Evolutionary conservation across 2,888 invertebrate species (phyloP), one percentile per base, ranked within the genome.

Genomic region (Idaea biselata): DNA sequence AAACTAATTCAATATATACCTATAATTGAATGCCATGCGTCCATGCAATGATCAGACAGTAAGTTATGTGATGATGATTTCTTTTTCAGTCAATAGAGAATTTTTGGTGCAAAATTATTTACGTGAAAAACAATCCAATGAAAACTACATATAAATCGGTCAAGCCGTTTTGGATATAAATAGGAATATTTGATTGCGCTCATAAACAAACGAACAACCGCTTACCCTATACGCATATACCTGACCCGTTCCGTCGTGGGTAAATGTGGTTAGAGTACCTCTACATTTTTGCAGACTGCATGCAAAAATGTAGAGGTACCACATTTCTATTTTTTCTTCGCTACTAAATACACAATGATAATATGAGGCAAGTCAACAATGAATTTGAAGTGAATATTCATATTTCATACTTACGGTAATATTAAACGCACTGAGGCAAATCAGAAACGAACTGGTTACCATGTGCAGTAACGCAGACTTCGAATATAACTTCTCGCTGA

Each of bases 371-470:
- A 55, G 17, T 1, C n/a, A n/a, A 14, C 55, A n/a, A 55, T 17
- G 16, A 14, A 7, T 17, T 55, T 55, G 55, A 16, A 16, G 16
- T 55, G 16, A 58, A 58, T 17, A 58, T 55, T 61, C 58, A 25
- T 58, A 58, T 31, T 58, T 58, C 18, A 55, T 55, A 55, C n/a
- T 76, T 78, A 88, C 89, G 78, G 84, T 82, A 8, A 87, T 83
- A 64, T 86, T 88, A 55, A 89, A 89, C 7, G 81, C 87, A 55
- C 86, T 83, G 18, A 89, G 79, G 60, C 89, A 89, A 17, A 89
- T 88, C 14, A 89, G 75, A 3, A 88, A 60, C 0, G 88, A 87
- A 17, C 88, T 87, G 18, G 77, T 77, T 16, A 85, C 68, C n/a
- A 89, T 84, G 66, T 89, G 84, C 68, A 84, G 82, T 1, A 89